phyloP scores from a whole-genome alignment of 2,888 invertebrate genomes.

The Alloscopus bannaensis region DNA sequence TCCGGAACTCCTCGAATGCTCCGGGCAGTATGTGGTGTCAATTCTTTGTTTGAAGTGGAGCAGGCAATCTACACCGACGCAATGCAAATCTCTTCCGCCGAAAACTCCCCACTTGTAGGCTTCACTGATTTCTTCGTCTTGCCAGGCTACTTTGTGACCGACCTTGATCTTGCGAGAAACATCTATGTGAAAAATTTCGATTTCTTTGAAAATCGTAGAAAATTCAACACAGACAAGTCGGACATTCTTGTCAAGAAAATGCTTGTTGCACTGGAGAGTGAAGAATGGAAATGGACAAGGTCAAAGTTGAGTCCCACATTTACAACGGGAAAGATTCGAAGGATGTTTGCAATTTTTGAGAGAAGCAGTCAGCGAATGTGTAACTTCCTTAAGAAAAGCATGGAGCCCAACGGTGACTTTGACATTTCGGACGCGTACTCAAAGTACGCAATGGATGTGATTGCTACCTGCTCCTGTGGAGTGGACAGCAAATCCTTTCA shows the following conservation, averaged over 20 bases:
- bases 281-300: conserved; percentile 80
- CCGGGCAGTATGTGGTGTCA: neutral
- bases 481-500: conserved; percentile 80
- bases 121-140: neutral
- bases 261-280: conserved; percentile 79
- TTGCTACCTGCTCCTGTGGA: conserved; percentile 81
- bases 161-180: conserved; percentile 25
- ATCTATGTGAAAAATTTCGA: conserved; percentile 48
- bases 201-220: conserved; percentile 36
- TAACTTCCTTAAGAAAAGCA: conserved; percentile 73
- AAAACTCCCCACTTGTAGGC: neutral
- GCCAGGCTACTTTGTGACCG: neutral
- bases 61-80: neutral
- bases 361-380: conserved; percentile 79
- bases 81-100: neutral
- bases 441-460: conserved; percentile 80
- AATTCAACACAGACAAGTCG: neutral
- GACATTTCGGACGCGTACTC: conserved; percentile 80
- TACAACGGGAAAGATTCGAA: conserved; percentile 82
- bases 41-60: neutral
- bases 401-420: conserved; percentile 72
- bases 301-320: conserved; percentile 82
- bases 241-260: conserved; percentile 35
- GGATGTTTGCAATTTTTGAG: conserved; percentile 80
- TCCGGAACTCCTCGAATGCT: neutral